Base-by-base conservation (phyloP, 2,888 invertebrate species). In the Silvanus unidentatus region DNA sequence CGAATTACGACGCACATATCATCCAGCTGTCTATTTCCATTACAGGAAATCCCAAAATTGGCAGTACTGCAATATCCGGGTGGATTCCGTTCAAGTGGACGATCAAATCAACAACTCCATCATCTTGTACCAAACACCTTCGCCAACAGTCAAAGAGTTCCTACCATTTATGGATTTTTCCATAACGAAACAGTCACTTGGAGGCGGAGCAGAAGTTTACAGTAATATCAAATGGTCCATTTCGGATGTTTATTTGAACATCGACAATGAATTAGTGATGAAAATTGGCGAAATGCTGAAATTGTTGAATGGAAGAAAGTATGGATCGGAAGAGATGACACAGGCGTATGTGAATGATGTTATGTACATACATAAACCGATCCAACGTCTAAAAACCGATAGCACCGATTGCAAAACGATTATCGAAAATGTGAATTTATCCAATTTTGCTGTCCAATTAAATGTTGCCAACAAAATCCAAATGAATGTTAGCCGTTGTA, bases 21-120 rank as follows among this genome's bases (percentile, higher is more conserved):
- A 77, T 44, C 88, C 90, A 1, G 88, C 83, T 0, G 61, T 88
- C 34, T 88, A 86, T 82, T 58, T 85, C 51, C 87, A 88, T 57
- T 74, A 80, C 50, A 74, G 88, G 34, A 80, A 79, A 64, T 88
- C 89, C 0, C 74, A 78, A 22, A 81, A 82, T 40, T 78, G 82
- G 50, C 79, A 78, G 10, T 84, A 82, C 60, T 68, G 80, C 42
- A 83, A 85, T 63, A 72, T 83, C 40, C 83, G 82, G 65, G 57
- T 88, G 11, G 86, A 89, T 60, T 68, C 73, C 45, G 63, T 79
- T 15, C 77, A 90, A 77, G 74, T 90, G 48, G 90, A 91, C 69
- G 88, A 89, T 49, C 68, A 69, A 42, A 58, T 64, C 34, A 59
- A 60, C 14, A 61, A 61, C 48, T 58, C 60, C 8, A 64, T 70